Percentiles rank a stretch among this genome's conserved stretches.
phyloP scores from a whole-genome alignment of 2,113 vertebrate species.

The Phalacrocorax aristotelis region DNA sequence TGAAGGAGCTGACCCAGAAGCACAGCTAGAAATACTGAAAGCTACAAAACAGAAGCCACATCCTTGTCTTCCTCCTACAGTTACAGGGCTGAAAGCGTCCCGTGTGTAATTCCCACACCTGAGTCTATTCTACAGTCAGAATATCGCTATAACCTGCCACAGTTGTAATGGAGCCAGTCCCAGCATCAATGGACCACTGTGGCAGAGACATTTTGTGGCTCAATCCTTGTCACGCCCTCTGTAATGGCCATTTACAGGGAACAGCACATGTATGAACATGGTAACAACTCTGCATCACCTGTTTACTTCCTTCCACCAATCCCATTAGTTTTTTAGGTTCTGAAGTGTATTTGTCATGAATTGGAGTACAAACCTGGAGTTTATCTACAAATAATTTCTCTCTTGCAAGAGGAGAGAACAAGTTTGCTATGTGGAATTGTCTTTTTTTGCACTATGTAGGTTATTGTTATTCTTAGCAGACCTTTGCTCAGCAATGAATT shows the following conservation, averaged over 20 bases:
- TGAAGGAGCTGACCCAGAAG: not conserved
- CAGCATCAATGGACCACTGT: not conserved
- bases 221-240: not conserved
- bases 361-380: not conserved
- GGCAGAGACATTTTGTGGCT: not conserved
- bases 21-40: not conserved
- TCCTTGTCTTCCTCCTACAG: not conserved
- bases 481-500: not conserved
- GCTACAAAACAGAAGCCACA: not conserved
- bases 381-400: not conserved
- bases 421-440: not conserved
- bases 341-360: not conserved
- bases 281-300: not conserved
- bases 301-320: not conserved
- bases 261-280: not conserved
- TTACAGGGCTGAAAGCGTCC: not conserved
- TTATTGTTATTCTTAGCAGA: not conserved
- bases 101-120: not conserved
- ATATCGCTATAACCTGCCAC: not conserved
- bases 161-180: fast-evolving
- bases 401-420: not conserved
- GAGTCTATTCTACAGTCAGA: not conserved
- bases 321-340: not conserved
- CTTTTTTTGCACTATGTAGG: not conserved
- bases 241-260: not conserved